These are phyloP conservation scores for Apis florea DNA, from an alignment of 1,140 invertebrate species.

Conservation along the genomic window DNA sequence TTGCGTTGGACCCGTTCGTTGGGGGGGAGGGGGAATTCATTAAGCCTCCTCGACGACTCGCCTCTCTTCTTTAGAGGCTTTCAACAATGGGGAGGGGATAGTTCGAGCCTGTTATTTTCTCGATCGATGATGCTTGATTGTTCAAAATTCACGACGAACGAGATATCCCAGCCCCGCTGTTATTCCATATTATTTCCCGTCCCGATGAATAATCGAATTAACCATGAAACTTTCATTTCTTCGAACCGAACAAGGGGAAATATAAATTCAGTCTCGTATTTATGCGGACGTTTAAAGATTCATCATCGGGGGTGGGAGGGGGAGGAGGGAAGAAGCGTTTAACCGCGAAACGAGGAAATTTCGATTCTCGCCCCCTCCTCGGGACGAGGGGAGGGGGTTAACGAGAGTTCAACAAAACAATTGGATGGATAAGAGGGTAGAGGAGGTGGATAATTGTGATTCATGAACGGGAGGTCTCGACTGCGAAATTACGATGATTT, in stretches of 20 bases:
- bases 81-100: background rate
- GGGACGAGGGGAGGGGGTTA: background rate
- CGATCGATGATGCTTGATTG: background rate
- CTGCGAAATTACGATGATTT: conserved; percentile 41
- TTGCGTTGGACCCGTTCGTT: conserved; percentile 16
- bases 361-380: background rate
- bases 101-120: background rate
- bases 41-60: background rate
- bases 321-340: too few species aligned
- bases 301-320: too few species aligned
- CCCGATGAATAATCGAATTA: background rate
- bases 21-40: conserved; percentile 1
- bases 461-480: conserved; percentile 40
- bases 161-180: background rate
- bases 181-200: too few species aligned
- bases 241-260: background rate
- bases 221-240: background rate
- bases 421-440: background rate
- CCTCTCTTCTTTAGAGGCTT: background rate
- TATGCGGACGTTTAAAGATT: background rate
- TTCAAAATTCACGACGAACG: background rate
- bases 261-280: background rate
- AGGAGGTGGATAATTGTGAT: conserved; percentile 30
- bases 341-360: background rate
- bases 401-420: conserved; percentile 39